Percentiles rank a stretch among this genome's conserved stretches.
Conservation (phyloP, 2,888 invertebrate genomes). For the Poecilus cupreus region DNA sequence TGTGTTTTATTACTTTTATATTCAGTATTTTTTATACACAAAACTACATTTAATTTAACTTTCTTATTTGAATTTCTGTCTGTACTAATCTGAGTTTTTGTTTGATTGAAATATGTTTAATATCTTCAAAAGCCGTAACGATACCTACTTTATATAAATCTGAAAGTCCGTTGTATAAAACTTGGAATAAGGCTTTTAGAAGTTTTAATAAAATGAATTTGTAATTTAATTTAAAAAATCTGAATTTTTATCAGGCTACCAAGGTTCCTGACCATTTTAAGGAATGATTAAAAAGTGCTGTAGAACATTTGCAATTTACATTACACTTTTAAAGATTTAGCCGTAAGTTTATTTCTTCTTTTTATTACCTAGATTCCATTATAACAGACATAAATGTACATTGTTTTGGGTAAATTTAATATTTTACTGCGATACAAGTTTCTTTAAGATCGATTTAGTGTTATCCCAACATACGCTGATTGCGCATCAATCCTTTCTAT, state of each 20-base stretch:
- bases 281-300: constrained; percentile 15
- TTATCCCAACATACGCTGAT: no score
- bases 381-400: no score
- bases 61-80: background rate
- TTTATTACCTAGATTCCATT: no score
- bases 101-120: constrained; percentile 23
- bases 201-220: constrained; percentile 33
- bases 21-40: no score
- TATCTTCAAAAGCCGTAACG: background rate
- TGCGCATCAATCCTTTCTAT: no score
- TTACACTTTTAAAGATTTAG: constrained; percentile 11
- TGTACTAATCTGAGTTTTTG: background rate
- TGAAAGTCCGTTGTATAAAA: background rate
- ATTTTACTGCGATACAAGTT: no score
- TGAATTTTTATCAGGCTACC: background rate
- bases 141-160: background rate
- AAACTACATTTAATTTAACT: background rate
- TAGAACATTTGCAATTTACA: background rate
- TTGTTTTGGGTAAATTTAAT: no score
- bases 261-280: background rate
- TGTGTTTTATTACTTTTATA: no score
- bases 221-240: constrained; percentile 35
- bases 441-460: no score
- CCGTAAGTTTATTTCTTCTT: no score
- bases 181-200: constrained; percentile 14